Evolutionary conservation across 2,113 vertebrate genomes (phyloP).

Genomic region (Amblyornis subalaris): DNA sequence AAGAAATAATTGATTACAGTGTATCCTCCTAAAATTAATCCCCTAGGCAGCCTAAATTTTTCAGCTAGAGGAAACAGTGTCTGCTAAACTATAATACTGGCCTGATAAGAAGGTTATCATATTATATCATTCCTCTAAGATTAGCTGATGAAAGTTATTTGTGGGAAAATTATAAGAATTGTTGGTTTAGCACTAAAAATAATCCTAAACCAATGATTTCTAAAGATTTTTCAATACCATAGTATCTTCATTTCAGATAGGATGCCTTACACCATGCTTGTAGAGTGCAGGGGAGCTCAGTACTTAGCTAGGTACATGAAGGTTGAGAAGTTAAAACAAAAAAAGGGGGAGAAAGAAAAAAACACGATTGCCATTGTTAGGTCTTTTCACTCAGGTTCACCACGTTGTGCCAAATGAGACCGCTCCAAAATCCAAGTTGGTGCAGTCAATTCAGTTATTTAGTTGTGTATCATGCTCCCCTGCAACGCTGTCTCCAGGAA

Average conservation of each 20-base stretch:
- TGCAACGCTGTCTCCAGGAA: neutral
- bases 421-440: neutral
- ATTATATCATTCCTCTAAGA: neutral
- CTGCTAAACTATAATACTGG: neutral
- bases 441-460: neutral
- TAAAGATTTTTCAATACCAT: neutral
- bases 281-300: neutral
- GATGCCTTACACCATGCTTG: neutral
- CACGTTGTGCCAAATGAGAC: neutral
- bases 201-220: neutral
- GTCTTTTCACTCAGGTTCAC: neutral
- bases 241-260: neutral
- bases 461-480: accelerated
- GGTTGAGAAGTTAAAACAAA: neutral
- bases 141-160: neutral
- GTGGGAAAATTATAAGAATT: neutral
- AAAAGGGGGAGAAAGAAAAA: accelerated
- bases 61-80: neutral
- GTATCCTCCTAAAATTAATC: neutral
- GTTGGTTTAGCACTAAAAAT: neutral
- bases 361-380: neutral
- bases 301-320: neutral
- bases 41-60: neutral
- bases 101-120: neutral
- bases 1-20: neutral